Percentiles rank a stretch among this genome's conserved stretches.
Conservation (phyloP, 2,888 invertebrate species). For the Nematopogon swammerdamellus region DNA sequence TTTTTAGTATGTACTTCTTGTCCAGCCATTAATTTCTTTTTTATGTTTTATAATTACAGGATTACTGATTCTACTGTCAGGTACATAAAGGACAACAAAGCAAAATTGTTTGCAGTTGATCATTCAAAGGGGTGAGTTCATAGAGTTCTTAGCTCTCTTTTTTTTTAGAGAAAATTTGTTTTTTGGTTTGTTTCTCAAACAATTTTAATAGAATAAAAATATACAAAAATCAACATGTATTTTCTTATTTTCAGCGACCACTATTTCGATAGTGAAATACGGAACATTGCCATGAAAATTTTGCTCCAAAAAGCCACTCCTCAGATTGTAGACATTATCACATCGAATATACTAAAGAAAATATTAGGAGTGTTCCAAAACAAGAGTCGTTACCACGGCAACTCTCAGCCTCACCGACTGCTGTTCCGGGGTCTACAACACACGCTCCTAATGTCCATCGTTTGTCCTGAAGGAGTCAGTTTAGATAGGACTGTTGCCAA, state of each 20-base stretch:
- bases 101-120: neutral
- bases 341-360: conserved; percentile 24
- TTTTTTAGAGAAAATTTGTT: neutral
- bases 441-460: conserved; percentile 23
- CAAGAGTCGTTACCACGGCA: conserved; percentile 40
- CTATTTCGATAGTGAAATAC: conserved; percentile 31
- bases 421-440: conserved; percentile 32
- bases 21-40: no score
- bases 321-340: conserved; percentile 20
- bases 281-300: conserved; percentile 21
- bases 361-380: conserved; percentile 26
- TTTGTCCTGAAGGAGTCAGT: conserved; percentile 18
- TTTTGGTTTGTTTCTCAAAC: neutral
- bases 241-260: conserved; percentile 29
- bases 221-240: no score
- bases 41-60: conserved; percentile 21
- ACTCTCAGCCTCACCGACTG: conserved; percentile 34
- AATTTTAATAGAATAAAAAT: no score
- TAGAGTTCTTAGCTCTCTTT: neutral
- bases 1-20: no score
- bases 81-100: conserved; percentile 20
- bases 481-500: conserved; percentile 20
- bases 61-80: conserved; percentile 29
- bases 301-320: conserved; percentile 23
- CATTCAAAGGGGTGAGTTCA: neutral